Percentiles rank a stretch among this genome's conserved stretches.
phyloP scores from a whole-genome alignment of 2,888 invertebrate species.

The Chalcis sispes region DNA sequence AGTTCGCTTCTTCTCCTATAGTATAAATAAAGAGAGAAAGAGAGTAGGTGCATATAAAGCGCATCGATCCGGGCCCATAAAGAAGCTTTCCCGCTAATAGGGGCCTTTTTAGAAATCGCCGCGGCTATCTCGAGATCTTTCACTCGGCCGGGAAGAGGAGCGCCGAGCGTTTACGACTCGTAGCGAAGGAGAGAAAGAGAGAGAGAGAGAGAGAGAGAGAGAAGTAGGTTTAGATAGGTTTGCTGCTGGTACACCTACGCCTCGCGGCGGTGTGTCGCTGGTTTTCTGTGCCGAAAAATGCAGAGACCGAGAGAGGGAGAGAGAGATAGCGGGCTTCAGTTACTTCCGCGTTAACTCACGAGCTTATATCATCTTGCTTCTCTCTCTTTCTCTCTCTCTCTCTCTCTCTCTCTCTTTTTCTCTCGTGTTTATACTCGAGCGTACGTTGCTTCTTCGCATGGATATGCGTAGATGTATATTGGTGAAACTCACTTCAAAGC shows the following conservation, averaged over 20 bases:
- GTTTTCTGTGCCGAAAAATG: constrained; percentile 53
- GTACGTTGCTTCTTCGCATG: too few species aligned
- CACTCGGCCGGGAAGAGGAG: background rate
- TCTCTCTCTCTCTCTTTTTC: background rate
- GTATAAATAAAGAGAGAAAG: constrained; percentile 45
- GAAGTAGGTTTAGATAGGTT: constrained; percentile 19
- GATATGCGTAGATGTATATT: too few species aligned
- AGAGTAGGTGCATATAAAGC: background rate
- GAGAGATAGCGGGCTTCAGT: constrained; percentile 25
- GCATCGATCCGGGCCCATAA: constrained; percentile 45
- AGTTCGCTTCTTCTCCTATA: background rate
- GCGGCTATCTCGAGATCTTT: background rate
- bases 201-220: background rate
- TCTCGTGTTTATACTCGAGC: background rate
- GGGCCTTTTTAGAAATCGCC: constrained; percentile 41
- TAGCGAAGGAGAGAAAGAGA: background rate
- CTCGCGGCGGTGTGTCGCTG: constrained; percentile 15
- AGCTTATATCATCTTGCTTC: background rate
- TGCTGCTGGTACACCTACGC: constrained; percentile 49
- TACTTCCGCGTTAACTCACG: constrained; percentile 47
- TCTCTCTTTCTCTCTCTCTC: background rate
- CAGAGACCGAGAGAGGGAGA: constrained; percentile 1
- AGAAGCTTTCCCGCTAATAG: constrained; percentile 46
- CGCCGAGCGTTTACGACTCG: constrained; percentile 23
- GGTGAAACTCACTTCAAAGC: too few species aligned